Base-by-base conservation (phyloP, 1,140 invertebrate genomes). In the Octopus sinensis region DNA sequence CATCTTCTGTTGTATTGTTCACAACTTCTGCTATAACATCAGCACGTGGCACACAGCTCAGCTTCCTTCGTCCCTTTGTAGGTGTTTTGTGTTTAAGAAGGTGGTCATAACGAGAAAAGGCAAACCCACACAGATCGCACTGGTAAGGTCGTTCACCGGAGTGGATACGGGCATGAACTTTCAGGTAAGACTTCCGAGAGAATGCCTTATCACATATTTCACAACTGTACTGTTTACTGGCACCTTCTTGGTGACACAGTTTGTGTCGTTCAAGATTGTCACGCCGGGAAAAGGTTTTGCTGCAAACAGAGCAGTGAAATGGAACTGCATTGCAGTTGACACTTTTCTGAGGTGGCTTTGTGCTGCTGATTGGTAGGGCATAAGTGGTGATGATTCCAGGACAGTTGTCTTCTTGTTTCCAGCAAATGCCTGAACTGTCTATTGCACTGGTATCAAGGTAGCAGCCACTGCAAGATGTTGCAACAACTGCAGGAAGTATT, bases 101-200 rank as follows among this genome's bases (percentile, higher is more conserved):
- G 13, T 82, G 43, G 23, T 62, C 78, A 68, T 56, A 78, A 13
- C 56, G 52, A 30, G 71, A 9, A 56, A 83, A 86, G 6, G n/a
- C n/a, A 23, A 93, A 94, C 6, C 92, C 90, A 87, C 95, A 96
- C 71, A 94, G 90, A 56, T 82, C 53, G 79, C 84, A 85, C 52
- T 80, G 76, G 78, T 79, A 81, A 52, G 78, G 79, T 56, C 80
- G 82, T 5, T 82, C 71, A 9, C 79, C 81, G 4, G 83, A 82
- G 43, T 82, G 83, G 13, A 78, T 84, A 9, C 76, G 92, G 62
- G 98, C 92, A 89, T 99, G 97, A 0, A 96, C 98, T 91, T 98
- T 97, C 53, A 98, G 92, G 4, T 96, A 97, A 87, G 73, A 53
- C 53, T 80, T 81, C 5, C 43, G 76, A 6, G 78, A 77, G 23